Percentiles rank a stretch among this genome's conserved stretches.
Evolutionary conservation across 1,140 invertebrate species (phyloP).

Genomic region (Hyles vespertilio): DNA sequence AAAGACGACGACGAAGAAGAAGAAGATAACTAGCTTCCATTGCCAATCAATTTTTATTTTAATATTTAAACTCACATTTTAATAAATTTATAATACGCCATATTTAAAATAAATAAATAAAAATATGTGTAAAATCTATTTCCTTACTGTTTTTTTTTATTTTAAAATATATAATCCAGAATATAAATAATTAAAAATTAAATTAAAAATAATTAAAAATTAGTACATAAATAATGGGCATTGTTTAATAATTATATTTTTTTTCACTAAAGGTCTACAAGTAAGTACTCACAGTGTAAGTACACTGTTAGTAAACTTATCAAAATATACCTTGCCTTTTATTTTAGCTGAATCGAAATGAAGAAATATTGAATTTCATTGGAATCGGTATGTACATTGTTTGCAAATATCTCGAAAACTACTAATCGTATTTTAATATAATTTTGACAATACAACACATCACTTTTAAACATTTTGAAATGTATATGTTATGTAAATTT

Average conservation of each 20-base stretch:
- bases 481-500: no score
- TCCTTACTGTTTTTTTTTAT: constrained; percentile 31
- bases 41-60: constrained; percentile 31
- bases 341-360: no score
- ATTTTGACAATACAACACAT: not conserved
- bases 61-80: constrained; percentile 37
- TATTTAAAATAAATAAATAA: constrained; percentile 39
- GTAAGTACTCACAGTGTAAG: no score
- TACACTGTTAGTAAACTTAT: no score
- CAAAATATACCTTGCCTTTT: no score
- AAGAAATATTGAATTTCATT: no score
- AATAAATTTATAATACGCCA: constrained; percentile 25
- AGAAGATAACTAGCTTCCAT: constrained; percentile 40
- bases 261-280: no score
- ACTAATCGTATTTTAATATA: no score
- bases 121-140: constrained; percentile 33
- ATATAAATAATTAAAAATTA: constrained; percentile 29
- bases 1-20: constrained; percentile 42
- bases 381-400: no score
- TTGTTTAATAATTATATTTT: constrained; percentile 16
- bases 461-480: no score
- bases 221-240: constrained; percentile 20
- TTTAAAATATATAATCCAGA: constrained; percentile 25
- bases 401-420: no score
- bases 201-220: constrained; percentile 30